Percentiles rank a stretch among this genome's conserved stretches.
phyloP scores from a whole-genome alignment of 2,888 invertebrate genomes.

The Girardia tigrina region DNA sequence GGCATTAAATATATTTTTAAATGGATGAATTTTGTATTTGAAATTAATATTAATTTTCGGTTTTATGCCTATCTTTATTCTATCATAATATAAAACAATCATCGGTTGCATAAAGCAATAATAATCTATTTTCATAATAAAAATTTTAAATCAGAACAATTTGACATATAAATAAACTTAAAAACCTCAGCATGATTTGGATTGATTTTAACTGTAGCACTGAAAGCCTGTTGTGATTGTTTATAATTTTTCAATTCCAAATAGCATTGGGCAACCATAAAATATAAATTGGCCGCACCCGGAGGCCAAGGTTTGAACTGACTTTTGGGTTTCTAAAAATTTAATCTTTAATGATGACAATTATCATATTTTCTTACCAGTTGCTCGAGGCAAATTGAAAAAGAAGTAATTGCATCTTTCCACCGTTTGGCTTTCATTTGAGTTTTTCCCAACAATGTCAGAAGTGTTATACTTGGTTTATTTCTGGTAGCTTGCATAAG shows the following conservation, averaged over 20 bases:
- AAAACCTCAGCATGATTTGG: slow-evolving; percentile 46
- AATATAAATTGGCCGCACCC: slow-evolving; percentile 46
- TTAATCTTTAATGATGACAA: background rate
- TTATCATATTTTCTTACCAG: slow-evolving; percentile 41
- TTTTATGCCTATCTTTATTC: too few species aligned
- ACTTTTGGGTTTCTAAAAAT: slow-evolving; percentile 39
- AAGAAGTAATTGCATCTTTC: slow-evolving; percentile 45
- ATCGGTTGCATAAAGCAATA: too few species aligned
- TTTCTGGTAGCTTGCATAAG: slow-evolving; percentile 42
- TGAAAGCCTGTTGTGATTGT: slow-evolving; percentile 45
- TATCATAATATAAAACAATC: too few species aligned
- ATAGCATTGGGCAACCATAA: slow-evolving; percentile 46
- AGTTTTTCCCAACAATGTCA: slow-evolving; percentile 47
- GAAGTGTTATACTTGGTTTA: slow-evolving; percentile 43
- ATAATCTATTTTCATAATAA: too few species aligned
- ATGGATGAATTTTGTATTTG: too few species aligned
- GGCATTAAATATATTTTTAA: too few species aligned
- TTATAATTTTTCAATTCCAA: slow-evolving; percentile 44
- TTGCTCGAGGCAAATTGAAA: slow-evolving; percentile 44
- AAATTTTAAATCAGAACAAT: too few species aligned
- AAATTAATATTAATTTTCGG: too few species aligned
- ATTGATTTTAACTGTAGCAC: slow-evolving; percentile 45
- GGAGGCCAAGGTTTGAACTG: slow-evolving; percentile 41
- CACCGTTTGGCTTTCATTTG: slow-evolving; percentile 49
- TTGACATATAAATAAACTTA: too few species aligned